Base-by-base conservation (phyloP, 1,140 invertebrate species). In the Cydia strobilella region DNA sequence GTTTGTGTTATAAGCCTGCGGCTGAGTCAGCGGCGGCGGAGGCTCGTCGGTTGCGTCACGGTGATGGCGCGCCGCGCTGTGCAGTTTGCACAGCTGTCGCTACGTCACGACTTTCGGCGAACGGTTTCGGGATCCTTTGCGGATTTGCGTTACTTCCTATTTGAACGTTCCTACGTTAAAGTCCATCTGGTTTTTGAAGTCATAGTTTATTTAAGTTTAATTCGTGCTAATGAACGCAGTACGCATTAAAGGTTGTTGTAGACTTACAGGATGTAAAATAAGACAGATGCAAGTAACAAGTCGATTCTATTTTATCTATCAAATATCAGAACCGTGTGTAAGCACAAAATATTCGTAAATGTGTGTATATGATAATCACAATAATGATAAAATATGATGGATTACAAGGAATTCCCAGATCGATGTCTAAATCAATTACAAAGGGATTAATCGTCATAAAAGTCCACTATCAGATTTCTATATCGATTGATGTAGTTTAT, bases 1-100 rank as follows among this genome's bases (percentile, higher is more conserved):
- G 83, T 84, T 79, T 81, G 80, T 85, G 85, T 88, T 90, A 89
- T 91, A 91, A 90, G 87, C 84, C 62, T 27, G 73, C 27, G 31
- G 73, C 35, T 90, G 87, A 90, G 74, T 90, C 86, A 89, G 81
- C 79, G 69, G 81, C 79, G 69, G 65, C 77, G 77, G 84, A 76
- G 78, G 73, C 65, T 72, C 66, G 71, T 66, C 63, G 54, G 81
- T 83, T 79, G 77, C 78, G 79, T 77, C 73, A 69, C 72, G 79
- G 76, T 82, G 77, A 79, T 83, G 86, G 84, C 79, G 42, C 76
- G 66, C 80, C 82, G 81, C 76, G 66, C 80, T 81, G 81, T 82
- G 77, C 75, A 59, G 69, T 84, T 81, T 81, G 76, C 75, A 77
- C 84, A 87, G 86, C 79, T 85, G 87, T 84, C 73, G 20, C 71